These are phyloP conservation scores for Cosmorhoe ocellata DNA, from an alignment of 2,888 invertebrate species.

Conservation along the genomic window DNA sequence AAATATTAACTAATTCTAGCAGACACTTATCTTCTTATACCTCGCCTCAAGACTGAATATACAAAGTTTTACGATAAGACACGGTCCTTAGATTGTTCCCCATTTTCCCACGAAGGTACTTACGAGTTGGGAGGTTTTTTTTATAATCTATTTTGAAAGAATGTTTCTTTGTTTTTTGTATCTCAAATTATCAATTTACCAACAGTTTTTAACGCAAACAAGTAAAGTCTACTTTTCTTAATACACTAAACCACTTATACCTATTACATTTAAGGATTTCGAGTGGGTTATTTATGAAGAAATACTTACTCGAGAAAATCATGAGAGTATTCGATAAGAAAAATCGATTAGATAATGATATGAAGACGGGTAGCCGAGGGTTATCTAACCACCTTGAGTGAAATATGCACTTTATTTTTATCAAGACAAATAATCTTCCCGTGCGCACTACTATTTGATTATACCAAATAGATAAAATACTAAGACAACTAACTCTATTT, in stretches of 20 bases:
- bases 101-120: slow-evolving; percentile 1
- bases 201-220: no score
- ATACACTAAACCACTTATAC: no score
- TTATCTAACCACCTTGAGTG: slow-evolving; percentile 18
- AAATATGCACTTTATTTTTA: slow-evolving; percentile 6
- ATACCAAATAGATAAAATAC: no score
- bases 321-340: slow-evolving; percentile 28
- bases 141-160: no score
- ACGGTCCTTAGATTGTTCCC: slow-evolving; percentile 31
- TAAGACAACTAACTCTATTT: no score
- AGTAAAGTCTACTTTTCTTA: no score
- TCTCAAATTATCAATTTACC: no score
- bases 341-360: slow-evolving; percentile 34
- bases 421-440: slow-evolving; percentile 6
- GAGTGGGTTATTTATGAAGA: slow-evolving; percentile 10
- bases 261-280: background rate
- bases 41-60: slow-evolving; percentile 31
- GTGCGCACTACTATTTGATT: background rate
- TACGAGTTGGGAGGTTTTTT: slow-evolving; percentile 33
- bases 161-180: no score
- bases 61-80: slow-evolving; percentile 44
- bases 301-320: slow-evolving; percentile 4
- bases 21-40: slow-evolving; percentile 46
- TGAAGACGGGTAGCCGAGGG: slow-evolving; percentile 22
- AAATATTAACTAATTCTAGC: slow-evolving; percentile 49